These are phyloP conservation scores for Hydrophis major DNA, from an alignment of 2,797 vertebrate genomes.

Conservation along the genomic window DNA sequence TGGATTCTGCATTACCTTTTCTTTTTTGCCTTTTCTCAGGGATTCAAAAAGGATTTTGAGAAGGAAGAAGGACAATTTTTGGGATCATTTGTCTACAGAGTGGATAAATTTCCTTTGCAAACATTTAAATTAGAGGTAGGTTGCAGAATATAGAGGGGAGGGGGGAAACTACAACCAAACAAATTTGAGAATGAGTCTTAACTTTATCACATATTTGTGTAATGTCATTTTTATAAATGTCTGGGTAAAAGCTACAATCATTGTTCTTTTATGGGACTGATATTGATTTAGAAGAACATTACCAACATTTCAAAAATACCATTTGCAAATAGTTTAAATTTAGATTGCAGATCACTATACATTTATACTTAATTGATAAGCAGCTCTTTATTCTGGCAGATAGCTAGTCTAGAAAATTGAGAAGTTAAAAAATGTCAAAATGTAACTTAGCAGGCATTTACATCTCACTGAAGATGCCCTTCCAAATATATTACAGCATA, in stretches of 20 bases:
- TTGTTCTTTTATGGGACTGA: not conserved
- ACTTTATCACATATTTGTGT: not conserved
- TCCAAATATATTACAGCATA: not conserved
- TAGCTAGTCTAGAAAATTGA: not conserved
- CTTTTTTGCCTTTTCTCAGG: not conserved
- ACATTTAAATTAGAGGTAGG: conserved; percentile 12
- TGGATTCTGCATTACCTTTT: not conserved
- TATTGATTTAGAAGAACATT: not conserved
- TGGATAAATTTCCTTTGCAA: not conserved
- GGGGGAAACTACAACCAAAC: not conserved
- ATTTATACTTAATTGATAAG: not conserved
- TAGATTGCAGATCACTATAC: not conserved
- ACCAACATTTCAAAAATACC: not conserved
- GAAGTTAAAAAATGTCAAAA: not conserved
- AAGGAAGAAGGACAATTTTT: conserved; percentile 24
- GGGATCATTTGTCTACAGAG: not conserved
- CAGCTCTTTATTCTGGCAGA: not conserved
- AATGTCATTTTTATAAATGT: not conserved
- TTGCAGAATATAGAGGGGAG: not conserved
- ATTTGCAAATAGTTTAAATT: not conserved
- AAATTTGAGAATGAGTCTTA: not conserved
- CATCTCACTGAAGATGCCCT: not conserved
- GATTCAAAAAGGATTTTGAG: conserved; percentile 13
- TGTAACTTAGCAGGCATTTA: not conserved
- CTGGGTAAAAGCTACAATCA: not conserved